Evolutionary conservation across 2,888 invertebrate genomes (phyloP).

Genomic region (Galeruca laticollis): DNA sequence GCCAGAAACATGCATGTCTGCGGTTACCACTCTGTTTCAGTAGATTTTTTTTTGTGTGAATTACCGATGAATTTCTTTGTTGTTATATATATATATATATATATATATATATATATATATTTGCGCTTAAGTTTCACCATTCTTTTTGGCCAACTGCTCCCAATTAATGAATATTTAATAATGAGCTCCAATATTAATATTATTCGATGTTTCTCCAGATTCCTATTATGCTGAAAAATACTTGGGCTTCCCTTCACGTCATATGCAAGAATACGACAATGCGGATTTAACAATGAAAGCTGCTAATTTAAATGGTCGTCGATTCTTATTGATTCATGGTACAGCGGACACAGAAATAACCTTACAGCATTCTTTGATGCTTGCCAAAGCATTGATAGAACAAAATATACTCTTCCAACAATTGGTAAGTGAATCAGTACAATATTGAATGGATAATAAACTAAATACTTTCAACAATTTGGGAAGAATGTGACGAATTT

Average conservation of each 20-base stretch:
- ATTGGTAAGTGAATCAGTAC: constrained; percentile 72
- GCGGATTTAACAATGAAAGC: constrained; percentile 85
- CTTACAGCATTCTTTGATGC: constrained; percentile 87
- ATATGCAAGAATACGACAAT: constrained; percentile 78
- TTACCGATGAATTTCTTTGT: too few relatives aligned
- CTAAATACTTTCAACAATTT: too few relatives aligned
- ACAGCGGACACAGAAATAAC: constrained; percentile 88
- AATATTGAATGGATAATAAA: not conserved
- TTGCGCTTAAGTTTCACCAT: too few relatives aligned
- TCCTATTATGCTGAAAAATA: constrained; percentile 93
- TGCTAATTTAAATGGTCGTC: constrained; percentile 77
- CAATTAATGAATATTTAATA: too few relatives aligned
- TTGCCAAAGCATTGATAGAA: constrained; percentile 85
- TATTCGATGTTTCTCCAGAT: constrained; percentile 69
- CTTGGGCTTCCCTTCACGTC: constrained; percentile 79
- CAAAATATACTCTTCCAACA: constrained; percentile 86
- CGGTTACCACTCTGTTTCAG: too few relatives aligned
- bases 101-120: too few relatives aligned
- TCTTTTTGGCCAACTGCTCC: too few relatives aligned
- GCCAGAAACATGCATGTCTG: too few relatives aligned
- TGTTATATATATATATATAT: too few relatives aligned
- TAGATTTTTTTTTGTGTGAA: too few relatives aligned
- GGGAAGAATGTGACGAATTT: too few relatives aligned
- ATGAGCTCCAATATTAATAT: too few relatives aligned
- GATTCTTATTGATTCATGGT: constrained; percentile 82